These are phyloP conservation scores for Murina feae DNA, from an alignment of 2,113 vertebrate species.

Conservation along the genomic window DNA sequence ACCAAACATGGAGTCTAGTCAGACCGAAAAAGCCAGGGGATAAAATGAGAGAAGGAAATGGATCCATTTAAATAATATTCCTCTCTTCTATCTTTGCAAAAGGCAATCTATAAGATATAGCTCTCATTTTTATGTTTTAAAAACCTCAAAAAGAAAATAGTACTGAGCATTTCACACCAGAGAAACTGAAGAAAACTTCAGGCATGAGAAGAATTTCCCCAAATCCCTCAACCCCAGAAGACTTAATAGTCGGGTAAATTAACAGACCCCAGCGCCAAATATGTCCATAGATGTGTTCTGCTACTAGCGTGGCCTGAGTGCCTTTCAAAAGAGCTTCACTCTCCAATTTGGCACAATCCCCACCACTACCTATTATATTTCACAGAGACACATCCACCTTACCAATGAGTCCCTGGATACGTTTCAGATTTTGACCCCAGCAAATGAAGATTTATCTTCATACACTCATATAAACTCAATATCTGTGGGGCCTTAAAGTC, in stretches of 20 bases:
- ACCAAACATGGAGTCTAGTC: neutral
- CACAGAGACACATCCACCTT: neutral
- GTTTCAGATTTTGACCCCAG: neutral
- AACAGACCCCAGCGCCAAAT: neutral
- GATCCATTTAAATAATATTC: neutral
- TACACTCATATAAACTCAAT: neutral
- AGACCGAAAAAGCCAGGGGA: neutral
- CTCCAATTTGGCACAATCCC: neutral
- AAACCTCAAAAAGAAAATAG: neutral
- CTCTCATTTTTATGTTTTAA: neutral
- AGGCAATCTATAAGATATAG: neutral
- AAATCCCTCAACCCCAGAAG: neutral
- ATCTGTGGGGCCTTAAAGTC: neutral
- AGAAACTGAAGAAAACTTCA: constrained; percentile 20
- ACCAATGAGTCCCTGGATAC: neutral
- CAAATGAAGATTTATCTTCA: constrained; percentile 2
- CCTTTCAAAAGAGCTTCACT: neutral
- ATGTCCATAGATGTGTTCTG: neutral
- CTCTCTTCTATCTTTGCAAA: neutral
- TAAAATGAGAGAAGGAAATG: neutral
- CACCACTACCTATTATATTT: neutral
- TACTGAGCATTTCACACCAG: neutral
- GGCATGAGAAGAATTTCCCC: neutral
- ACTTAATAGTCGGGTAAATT: neutral
- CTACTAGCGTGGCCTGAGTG: neutral